A percentile compares a stretch with the other conserved stretches of the same genome.
phyloP scores from a whole-genome alignment of 2,797 vertebrate species.

The Cephalopachus bancanus region DNA sequence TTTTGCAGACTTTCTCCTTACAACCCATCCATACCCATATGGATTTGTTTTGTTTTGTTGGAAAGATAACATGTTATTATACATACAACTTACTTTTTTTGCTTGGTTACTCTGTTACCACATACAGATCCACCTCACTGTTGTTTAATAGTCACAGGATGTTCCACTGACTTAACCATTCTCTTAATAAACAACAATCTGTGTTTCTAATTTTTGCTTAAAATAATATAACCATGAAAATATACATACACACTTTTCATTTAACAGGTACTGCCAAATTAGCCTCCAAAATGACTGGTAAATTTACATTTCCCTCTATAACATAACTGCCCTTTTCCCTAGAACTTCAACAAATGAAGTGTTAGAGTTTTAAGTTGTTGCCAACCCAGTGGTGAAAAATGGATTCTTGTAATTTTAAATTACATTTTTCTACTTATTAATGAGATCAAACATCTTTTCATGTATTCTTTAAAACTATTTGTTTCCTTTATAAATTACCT shows the following conservation, averaged over 20 bases:
- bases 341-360: background rate
- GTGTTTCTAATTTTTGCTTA: conserved; percentile 47
- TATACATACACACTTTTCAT: background rate
- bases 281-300: background rate
- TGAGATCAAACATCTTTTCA: conserved; percentile 56
- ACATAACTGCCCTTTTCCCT: background rate
- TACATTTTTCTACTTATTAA: conserved; percentile 61
- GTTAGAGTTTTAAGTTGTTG: conserved; percentile 45
- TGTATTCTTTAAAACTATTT: conserved; percentile 49
- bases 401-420: conserved; percentile 26
- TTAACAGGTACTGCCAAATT: background rate
- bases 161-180: conserved; percentile 4
- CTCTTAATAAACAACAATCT: background rate
- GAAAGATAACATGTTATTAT: conserved; percentile 13
- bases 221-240: conserved; percentile 60
- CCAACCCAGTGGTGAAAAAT: conserved; percentile 6
- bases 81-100: background rate
- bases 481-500: conserved; percentile 47
- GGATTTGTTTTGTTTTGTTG: conserved; percentile 16
- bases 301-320: conserved; percentile 16
- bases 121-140: background rate
- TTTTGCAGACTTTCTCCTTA: background rate
- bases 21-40: background rate
- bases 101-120: background rate
- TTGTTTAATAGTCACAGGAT: conserved; percentile 21